phyloP scores from a whole-genome alignment of 2,113 vertebrate species.

The Empidonax traillii region DNA sequence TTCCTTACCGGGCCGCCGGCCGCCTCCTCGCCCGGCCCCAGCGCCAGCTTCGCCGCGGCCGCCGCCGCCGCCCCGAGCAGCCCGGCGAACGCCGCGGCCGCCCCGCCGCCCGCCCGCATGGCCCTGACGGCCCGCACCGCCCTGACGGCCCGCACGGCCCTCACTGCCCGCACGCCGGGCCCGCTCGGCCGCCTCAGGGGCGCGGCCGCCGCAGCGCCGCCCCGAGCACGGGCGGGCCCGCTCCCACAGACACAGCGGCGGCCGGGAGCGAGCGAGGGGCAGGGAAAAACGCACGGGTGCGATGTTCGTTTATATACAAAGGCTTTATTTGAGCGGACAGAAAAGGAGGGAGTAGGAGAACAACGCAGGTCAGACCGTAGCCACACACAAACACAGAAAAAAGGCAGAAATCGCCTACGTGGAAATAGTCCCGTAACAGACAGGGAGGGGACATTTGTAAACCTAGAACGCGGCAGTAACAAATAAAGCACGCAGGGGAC shows the following conservation, averaged over 20 bases:
- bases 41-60: constrained; percentile 83
- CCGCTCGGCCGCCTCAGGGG: too few species aligned
- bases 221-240: not conserved
- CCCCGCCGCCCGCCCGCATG: too few species aligned
- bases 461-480: fast-evolving
- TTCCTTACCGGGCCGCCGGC: constrained; percentile 59
- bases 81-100: too few species aligned
- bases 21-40: constrained; percentile 77
- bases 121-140: too few species aligned
- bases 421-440: fast-evolving
- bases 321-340: not conserved
- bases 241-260: not conserved
- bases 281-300: fast-evolving
- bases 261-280: too few species aligned
- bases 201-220: not conserved
- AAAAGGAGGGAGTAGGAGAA: fast-evolving
- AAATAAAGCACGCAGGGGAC: not conserved
- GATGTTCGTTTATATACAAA: fast-evolving
- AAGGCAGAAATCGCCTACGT: fast-evolving
- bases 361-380: fast-evolving
- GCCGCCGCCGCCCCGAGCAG: not conserved
- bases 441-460: not conserved
- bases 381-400: not conserved
- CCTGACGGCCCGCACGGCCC: too few species aligned
- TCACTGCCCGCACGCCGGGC: too few species aligned